Evolutionary conservation across 1,140 invertebrate species (phyloP).

Genomic region (Dryas iulia): DNA sequence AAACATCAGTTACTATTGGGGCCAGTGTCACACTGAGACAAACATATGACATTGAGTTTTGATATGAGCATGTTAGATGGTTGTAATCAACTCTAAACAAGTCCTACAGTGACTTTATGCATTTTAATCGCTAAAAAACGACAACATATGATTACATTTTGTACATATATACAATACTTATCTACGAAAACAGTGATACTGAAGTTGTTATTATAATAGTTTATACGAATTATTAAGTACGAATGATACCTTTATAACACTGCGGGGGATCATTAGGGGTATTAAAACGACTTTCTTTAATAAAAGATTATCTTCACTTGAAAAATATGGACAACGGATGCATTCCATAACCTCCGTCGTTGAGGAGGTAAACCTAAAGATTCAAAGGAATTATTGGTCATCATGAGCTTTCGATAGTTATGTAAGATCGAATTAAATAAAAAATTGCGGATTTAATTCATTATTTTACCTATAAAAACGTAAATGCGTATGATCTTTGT

Average conservation of each 20-base stretch:
- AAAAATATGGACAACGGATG: conserved; percentile 67
- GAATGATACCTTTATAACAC: conserved; percentile 64
- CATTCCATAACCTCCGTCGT: conserved; percentile 76
- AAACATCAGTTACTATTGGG: conserved; percentile 33
- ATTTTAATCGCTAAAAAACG: conserved; percentile 31
- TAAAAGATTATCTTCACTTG: conserved; percentile 66
- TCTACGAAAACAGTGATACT: conserved; percentile 68
- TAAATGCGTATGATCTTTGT: conserved; percentile 78
- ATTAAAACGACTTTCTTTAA: conserved; percentile 59
- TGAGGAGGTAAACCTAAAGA: conserved; percentile 67
- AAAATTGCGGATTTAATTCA: conserved; percentile 72
- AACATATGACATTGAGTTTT: conserved; percentile 44
- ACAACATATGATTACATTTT: conserved; percentile 32
- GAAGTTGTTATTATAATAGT: conserved; percentile 57
- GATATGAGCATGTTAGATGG: conserved; percentile 41
- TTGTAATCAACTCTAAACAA: conserved; percentile 28
- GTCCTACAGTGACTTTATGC: conserved; percentile 23
- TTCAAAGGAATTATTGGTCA: conserved; percentile 51
- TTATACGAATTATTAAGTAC: conserved; percentile 34
- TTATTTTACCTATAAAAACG: conserved; percentile 56
- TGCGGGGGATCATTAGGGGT: conserved; percentile 69
- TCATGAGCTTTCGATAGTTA: conserved; percentile 39
- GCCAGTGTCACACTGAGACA: conserved; percentile 45
- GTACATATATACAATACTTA: conserved; percentile 42
- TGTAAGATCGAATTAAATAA: conserved; percentile 42